A percentile compares a stretch with the other conserved stretches of the same genome.
These are phyloP conservation scores for Ligdia adustata DNA, from an alignment of 2,888 invertebrate genomes.

Conservation along the genomic window DNA sequence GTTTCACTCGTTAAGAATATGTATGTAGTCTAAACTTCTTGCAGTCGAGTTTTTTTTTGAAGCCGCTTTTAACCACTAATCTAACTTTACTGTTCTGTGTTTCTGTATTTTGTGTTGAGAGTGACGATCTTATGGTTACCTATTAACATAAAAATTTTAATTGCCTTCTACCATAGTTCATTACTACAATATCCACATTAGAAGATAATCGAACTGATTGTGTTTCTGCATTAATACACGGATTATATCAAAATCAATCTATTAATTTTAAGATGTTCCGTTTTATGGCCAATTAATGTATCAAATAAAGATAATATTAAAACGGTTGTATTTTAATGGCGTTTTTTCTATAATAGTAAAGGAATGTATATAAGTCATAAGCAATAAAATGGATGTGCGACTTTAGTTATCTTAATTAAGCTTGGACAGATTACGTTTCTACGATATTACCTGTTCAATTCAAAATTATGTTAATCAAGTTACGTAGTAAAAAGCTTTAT, in stretches of 20 bases:
- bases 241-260: conserved; percentile 40
- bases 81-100: neutral
- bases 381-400: conserved; percentile 49
- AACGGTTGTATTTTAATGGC: conserved; percentile 26
- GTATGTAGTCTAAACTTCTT: too few relatives aligned
- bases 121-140: conserved; percentile 43
- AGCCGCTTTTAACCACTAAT: too few relatives aligned
- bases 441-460: neutral
- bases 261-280: conserved; percentile 38
- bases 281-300: conserved; percentile 52
- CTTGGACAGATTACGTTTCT: conserved; percentile 1
- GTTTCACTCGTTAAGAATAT: too few relatives aligned
- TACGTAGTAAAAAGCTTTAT: neutral
- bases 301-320: conserved; percentile 46
- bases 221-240: conserved; percentile 41
- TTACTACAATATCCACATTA: conserved; percentile 57
- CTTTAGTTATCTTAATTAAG: conserved; percentile 23
- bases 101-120: conserved; percentile 27
- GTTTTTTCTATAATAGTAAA: conserved; percentile 35
- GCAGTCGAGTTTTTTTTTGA: too few relatives aligned
- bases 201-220: conserved; percentile 46
- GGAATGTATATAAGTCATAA: conserved; percentile 49
- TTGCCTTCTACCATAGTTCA: conserved; percentile 57
- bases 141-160: conserved; percentile 79
- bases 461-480: neutral